Evolutionary conservation across 1,140 invertebrate species (phyloP).

Genomic region (Homalodisca vitripennis): DNA sequence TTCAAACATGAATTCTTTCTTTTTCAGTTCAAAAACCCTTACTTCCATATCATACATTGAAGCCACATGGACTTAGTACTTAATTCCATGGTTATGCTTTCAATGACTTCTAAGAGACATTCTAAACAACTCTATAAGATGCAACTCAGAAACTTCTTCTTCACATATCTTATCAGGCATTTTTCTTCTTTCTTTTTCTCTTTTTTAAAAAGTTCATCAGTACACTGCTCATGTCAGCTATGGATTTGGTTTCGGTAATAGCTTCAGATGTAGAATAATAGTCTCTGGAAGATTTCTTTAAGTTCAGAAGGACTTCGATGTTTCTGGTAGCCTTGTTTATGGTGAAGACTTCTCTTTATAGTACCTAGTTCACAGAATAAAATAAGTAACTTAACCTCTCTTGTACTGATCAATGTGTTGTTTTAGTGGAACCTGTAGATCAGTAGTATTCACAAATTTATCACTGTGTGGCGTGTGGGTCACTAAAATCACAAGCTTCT

Average conservation of each 20-base stretch:
- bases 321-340: neutral
- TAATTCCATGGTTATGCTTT: neutral
- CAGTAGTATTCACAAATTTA: slow-evolving; percentile 25
- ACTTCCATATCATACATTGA: neutral
- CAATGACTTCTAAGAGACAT: neutral
- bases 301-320: neutral
- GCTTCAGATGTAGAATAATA: neutral
- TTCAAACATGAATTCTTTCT: neutral
- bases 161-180: neutral
- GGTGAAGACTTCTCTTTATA: neutral
- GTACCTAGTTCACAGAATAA: neutral
- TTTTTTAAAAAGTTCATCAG: neutral
- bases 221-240: neutral
- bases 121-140: neutral
- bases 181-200: neutral
- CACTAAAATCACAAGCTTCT: slow-evolving; percentile 29
- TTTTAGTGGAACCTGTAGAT: slow-evolving; percentile 31
- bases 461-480: slow-evolving; percentile 31
- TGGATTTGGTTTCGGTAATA: neutral
- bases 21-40: neutral
- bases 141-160: neutral
- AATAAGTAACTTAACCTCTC: neutral
- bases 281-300: neutral
- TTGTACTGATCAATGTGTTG: slow-evolving; percentile 32
- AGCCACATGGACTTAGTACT: neutral